A percentile compares a stretch with the other conserved stretches of the same genome.
phyloP scores from a whole-genome alignment of 2,797 vertebrate species.

The Semotilus atromaculatus region DNA sequence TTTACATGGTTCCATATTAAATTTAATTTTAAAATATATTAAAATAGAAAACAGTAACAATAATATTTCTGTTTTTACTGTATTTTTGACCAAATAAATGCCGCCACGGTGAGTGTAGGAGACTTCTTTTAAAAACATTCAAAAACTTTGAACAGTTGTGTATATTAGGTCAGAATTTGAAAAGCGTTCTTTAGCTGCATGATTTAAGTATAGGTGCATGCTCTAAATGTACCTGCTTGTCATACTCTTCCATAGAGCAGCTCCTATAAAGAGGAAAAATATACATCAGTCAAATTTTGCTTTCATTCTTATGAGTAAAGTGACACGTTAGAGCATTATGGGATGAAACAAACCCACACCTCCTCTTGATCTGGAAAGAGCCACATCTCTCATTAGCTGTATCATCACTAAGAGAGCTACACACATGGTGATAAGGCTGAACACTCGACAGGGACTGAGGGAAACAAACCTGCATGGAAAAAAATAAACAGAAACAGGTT shows the following conservation, averaged over 20 bases:
- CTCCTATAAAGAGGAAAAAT: conserved; percentile 76
- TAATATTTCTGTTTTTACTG: background rate
- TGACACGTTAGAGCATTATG: background rate
- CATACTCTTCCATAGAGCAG: conserved; percentile 83
- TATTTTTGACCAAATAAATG: background rate
- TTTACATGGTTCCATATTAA: background rate
- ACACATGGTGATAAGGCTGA: conserved; percentile 67
- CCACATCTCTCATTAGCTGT: conserved; percentile 64
- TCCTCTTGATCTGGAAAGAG: conserved; percentile 67
- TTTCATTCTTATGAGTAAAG: background rate
- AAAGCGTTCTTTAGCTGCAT: background rate
- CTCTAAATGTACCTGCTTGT: conserved; percentile 83
- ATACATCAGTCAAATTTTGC: conserved; percentile 27
- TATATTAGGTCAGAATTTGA: background rate
- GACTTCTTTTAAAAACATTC: background rate
- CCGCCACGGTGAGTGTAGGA: background rate
- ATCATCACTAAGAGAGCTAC: conserved; percentile 66
- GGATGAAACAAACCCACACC: conserved; percentile 62
- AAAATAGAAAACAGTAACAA: background rate
- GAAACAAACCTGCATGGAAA: conserved; percentile 70
- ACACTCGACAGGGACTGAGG: conserved; percentile 67
- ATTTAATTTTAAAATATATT: no score
- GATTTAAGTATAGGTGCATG: background rate
- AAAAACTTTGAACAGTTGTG: background rate
- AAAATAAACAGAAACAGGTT: background rate